phyloP scores from a whole-genome alignment of 2,797 vertebrate genomes.

The Pseudotriccus pelzelni region DNA sequence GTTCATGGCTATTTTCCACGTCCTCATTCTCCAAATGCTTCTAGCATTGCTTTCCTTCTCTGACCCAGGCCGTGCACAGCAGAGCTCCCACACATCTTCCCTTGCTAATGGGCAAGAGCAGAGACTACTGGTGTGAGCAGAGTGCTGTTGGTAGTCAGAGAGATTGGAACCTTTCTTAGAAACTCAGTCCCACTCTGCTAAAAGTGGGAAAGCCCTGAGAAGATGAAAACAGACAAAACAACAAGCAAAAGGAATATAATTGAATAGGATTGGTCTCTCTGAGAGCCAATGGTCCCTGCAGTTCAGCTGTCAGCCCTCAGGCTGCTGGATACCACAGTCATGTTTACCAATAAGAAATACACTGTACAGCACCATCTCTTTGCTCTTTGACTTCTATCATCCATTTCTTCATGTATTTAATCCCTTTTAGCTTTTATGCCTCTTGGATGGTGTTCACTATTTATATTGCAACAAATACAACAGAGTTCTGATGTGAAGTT shows the following conservation, averaged over 20 bases:
- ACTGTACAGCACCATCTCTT: not conserved
- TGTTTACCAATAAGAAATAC: not conserved
- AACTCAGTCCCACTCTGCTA: not conserved
- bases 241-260: not conserved
- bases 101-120: not conserved
- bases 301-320: not conserved
- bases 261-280: not conserved
- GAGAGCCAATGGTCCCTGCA: not conserved
- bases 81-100: not conserved
- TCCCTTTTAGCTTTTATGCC: not conserved
- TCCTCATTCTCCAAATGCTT: not conserved
- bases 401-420: not conserved
- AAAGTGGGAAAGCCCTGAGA: not conserved
- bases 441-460: not conserved
- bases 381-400: not conserved
- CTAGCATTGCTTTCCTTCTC: not conserved
- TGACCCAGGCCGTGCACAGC: not conserved
- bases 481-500: not conserved
- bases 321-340: not conserved
- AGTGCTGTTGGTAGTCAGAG: not conserved
- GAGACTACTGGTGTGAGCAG: not conserved
- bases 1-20: conserved; percentile 6
- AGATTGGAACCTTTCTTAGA: not conserved
- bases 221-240: not conserved
- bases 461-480: not conserved